These are phyloP conservation scores for Steinernema khuongi DNA, from an alignment of 1,140 invertebrate genomes.

Conservation along the genomic window DNA sequence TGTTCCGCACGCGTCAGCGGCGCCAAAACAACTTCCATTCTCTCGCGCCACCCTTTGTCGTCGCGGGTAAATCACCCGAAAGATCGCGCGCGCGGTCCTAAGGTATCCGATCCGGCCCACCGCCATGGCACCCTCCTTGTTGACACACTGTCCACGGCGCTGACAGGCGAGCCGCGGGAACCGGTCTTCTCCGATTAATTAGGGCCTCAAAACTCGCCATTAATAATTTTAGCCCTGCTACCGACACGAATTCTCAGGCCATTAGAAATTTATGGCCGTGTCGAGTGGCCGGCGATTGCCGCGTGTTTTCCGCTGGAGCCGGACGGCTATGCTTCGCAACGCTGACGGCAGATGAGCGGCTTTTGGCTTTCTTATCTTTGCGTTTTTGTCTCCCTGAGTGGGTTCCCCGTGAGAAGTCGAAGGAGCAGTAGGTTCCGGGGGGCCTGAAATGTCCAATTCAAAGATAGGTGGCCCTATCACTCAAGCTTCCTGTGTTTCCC, in stretches of 20 bases:
- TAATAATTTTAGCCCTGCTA: neutral
- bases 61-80: neutral
- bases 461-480: too few relatives aligned
- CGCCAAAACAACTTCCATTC: slow-evolving; percentile 1
- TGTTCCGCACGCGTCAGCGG: neutral
- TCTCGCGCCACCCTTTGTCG: neutral
- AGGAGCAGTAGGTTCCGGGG: too few relatives aligned
- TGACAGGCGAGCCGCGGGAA: neutral
- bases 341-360: neutral
- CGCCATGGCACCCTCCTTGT: neutral
- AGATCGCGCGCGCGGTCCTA: neutral
- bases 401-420: too few relatives aligned
- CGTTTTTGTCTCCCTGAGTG: too few relatives aligned
- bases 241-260: neutral
- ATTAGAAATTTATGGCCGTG: slow-evolving; percentile 2
- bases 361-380: neutral
- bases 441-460: too few relatives aligned
- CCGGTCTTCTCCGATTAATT: slow-evolving; percentile 10
- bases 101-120: neutral
- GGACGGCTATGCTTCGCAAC: neutral
- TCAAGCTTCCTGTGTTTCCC: too few relatives aligned
- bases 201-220: slow-evolving; percentile 3
- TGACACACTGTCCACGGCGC: neutral
- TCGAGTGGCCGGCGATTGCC: neutral
- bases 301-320: neutral